Evolutionary conservation across 2,888 invertebrate genomes (phyloP).

Genomic region (Polydrusus pterygomalis): DNA sequence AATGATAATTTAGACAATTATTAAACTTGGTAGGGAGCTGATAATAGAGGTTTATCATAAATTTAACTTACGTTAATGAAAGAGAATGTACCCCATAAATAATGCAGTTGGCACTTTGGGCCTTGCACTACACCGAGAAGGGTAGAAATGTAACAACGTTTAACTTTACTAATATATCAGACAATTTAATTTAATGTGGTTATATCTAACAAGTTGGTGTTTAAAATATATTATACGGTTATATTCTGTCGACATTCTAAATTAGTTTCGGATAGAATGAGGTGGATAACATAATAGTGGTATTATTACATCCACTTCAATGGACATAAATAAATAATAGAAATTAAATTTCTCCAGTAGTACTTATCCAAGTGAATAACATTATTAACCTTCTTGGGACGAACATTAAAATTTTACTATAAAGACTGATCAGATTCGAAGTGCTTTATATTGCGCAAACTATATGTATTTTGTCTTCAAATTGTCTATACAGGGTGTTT

Average conservation of each 20-base stretch:
- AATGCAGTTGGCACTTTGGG: slow-evolving; percentile 2
- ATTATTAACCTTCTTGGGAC: too few species aligned
- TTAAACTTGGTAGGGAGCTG: background rate
- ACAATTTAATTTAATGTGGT: slow-evolving; percentile 28
- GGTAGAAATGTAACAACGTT: slow-evolving; percentile 17
- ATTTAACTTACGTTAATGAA: slow-evolving; percentile 14
- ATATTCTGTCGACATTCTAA: background rate
- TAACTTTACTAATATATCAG: slow-evolving; percentile 25
- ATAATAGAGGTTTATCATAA: slow-evolving; percentile 3
- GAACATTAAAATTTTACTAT: too few species aligned
- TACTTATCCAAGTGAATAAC: too few species aligned
- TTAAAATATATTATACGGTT: slow-evolving; percentile 16
- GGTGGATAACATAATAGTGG: too few species aligned
- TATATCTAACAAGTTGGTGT: slow-evolving; percentile 21
- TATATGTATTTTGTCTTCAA: too few species aligned
- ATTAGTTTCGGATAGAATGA: background rate
- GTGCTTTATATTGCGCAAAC: too few species aligned
- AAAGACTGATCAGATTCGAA: too few species aligned
- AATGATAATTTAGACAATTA: too few species aligned
- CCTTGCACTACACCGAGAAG: background rate
- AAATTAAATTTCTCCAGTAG: too few species aligned
- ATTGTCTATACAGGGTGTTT: too few species aligned
- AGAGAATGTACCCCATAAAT: slow-evolving; percentile 11
- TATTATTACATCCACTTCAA: too few species aligned
- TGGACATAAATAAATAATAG: too few species aligned